Conservation (phyloP, 1,140 invertebrate genomes). For the Bicyclus anynana region DNA sequence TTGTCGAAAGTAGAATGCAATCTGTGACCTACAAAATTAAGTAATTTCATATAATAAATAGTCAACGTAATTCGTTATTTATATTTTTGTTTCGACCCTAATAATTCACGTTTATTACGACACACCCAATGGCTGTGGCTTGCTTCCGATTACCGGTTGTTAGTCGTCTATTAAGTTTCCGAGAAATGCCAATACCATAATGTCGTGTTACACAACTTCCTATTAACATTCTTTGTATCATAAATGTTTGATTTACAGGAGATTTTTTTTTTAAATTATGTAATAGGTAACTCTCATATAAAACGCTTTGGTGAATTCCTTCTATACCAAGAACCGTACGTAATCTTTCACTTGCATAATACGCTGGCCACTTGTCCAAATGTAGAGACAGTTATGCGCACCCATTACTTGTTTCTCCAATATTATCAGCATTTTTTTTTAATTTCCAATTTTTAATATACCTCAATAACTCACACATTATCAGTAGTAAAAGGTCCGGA, state of each 20-base stretch:
- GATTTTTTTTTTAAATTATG: conserved; percentile 24
- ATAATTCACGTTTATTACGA: conserved; percentile 1
- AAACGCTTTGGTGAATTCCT: not conserved
- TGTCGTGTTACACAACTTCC: conserved; percentile 23
- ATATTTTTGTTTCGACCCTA: not conserved
- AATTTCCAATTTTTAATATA: no score
- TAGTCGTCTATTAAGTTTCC: conserved; percentile 6
- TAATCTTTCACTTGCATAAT: conserved; percentile 1
- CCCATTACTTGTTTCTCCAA: not conserved
- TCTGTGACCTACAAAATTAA: not conserved
- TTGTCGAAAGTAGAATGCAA: no score
- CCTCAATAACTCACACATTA: no score
- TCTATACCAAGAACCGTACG: not conserved
- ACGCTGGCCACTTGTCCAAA: not conserved
- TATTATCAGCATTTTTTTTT: not conserved
- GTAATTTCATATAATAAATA: not conserved
- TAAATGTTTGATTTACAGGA: conserved; percentile 29
- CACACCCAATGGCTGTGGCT: conserved; percentile 11
- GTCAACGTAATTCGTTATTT: not conserved
- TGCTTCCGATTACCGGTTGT: conserved; percentile 14
- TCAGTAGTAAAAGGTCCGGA: no score
- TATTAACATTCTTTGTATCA: conserved; percentile 28
- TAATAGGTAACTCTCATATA: conserved; percentile 8
- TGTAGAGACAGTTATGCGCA: not conserved
- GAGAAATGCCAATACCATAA: conserved; percentile 15